These are phyloP conservation scores for Abrostola triplasia DNA, from an alignment of 2,888 invertebrate species.

Conservation along the genomic window DNA sequence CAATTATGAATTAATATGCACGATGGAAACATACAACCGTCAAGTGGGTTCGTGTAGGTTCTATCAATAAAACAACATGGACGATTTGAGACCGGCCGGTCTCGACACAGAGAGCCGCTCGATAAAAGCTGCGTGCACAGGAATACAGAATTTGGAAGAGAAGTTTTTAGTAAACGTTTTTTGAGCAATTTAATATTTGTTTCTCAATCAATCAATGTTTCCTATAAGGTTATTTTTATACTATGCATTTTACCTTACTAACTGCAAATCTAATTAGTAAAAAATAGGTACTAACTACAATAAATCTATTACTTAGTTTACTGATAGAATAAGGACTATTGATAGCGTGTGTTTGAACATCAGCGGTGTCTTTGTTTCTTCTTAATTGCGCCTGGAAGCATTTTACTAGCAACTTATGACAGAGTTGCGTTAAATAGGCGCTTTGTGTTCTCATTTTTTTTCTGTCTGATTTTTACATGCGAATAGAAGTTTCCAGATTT, in stretches of 20 bases:
- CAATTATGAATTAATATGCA: constrained; percentile 33
- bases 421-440: neutral
- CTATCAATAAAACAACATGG: constrained; percentile 69
- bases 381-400: neutral
- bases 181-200: neutral
- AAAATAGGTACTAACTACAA: no score
- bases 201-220: no score
- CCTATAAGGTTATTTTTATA: no score
- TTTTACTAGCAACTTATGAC: neutral
- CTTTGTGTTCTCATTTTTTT: neutral
- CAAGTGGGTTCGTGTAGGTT: constrained; percentile 34
- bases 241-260: no score
- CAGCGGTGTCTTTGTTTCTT: no score
- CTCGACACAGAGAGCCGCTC: constrained; percentile 58
- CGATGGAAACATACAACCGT: constrained; percentile 23
- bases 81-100: constrained; percentile 61
- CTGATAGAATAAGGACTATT: no score
- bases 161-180: neutral
- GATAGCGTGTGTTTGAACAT: no score
- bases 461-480: no score
- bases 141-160: constrained; percentile 52
- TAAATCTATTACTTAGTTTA: no score
- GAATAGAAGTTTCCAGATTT: no score
- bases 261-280: no score
- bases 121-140: constrained; percentile 53